These are phyloP conservation scores for Quadroppia sp. DNA, from an alignment of 2,888 invertebrate genomes.

Conservation along the genomic window DNA sequence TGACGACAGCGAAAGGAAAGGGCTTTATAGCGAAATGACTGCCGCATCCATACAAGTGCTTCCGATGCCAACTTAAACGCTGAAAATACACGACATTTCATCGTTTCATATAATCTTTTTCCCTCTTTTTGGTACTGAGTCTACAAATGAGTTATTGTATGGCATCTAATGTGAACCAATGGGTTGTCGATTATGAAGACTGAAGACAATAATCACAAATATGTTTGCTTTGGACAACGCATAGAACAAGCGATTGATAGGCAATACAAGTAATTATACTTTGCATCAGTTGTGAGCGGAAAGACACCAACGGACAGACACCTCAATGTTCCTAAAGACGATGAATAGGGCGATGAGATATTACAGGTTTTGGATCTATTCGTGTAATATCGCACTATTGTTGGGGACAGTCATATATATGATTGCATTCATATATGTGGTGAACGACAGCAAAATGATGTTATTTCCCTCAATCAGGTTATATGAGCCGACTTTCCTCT, in stretches of 20 bases:
- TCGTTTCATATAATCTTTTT: not conserved
- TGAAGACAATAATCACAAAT: too few species aligned
- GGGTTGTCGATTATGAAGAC: too few species aligned
- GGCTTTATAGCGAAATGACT: not conserved
- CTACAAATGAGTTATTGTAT: not conserved
- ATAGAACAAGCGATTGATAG: slow-evolving; percentile 25
- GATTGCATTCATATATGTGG: slow-evolving; percentile 63
- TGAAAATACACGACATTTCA: not conserved
- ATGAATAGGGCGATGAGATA: slow-evolving; percentile 53
- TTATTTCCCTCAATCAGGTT: slow-evolving; percentile 49
- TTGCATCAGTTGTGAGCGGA: not conserved
- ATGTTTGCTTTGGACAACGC: not conserved
- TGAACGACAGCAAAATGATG: slow-evolving; percentile 53
- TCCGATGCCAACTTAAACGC: slow-evolving; percentile 8
- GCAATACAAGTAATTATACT: not conserved
- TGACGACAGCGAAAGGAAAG: not conserved
- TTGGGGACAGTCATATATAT: slow-evolving; percentile 75
- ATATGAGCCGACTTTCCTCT: slow-evolving; percentile 75
- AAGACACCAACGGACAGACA: not conserved
- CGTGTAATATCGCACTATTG: slow-evolving; percentile 81
- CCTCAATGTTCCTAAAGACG: slow-evolving; percentile 48
- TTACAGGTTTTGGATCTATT: slow-evolving; percentile 78
- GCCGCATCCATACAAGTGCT: slow-evolving; percentile 3
- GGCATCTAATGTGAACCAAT: too few species aligned
- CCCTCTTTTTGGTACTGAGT: not conserved